Evolutionary conservation across 2,888 invertebrate genomes (phyloP), one percentile per base, ranked within the genome.

Genomic region (Muschampia plurimacula): DNA sequence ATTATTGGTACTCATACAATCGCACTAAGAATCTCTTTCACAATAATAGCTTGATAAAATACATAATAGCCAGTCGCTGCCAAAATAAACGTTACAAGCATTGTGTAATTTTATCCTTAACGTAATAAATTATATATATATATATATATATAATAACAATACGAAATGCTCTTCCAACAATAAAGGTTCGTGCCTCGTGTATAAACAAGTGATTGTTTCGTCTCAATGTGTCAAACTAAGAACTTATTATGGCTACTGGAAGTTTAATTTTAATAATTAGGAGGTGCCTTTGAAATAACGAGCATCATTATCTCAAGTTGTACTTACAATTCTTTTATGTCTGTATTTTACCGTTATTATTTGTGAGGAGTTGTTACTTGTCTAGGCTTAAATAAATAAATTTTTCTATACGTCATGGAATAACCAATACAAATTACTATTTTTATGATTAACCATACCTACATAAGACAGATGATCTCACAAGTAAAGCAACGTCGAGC

Each of bases 91-190:
- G 6, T 32, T 12, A 65, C 44, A 59, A 49, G 46, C 65, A 65
- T 66, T 66, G 46, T 62, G 80, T 80, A 80, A 83, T 41, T 67
- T 69, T 79, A 81, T 77, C 77, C 79, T 77, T 57, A 36, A 15
- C 63, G 72, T 74, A 76, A 82, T 85, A 83, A 82, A 80, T 81
- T 76, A 78, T 71, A 73, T 78, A 81, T 1, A 22, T 76, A 78
- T 71, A 73, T 78, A 81, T 1, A 22, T 22, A 22, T 22, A 22
- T 22, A 22, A 22, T 81, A 86, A 87, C 84, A 86, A 82, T 76
- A 74, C 80, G 83, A 84, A 83, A 81, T 74, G 76, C 72, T 71
- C 71, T 74, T 76, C 75, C 70, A 75, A 71, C 73, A 74, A 69
- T 67, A 66, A 72, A 68, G 69, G 78, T 76, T 74, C 81, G 81